Percentiles rank a stretch among this genome's conserved stretches.
Conservation (phyloP, 2,888 invertebrate genomes). For the Dysmachus trigonus region DNA sequence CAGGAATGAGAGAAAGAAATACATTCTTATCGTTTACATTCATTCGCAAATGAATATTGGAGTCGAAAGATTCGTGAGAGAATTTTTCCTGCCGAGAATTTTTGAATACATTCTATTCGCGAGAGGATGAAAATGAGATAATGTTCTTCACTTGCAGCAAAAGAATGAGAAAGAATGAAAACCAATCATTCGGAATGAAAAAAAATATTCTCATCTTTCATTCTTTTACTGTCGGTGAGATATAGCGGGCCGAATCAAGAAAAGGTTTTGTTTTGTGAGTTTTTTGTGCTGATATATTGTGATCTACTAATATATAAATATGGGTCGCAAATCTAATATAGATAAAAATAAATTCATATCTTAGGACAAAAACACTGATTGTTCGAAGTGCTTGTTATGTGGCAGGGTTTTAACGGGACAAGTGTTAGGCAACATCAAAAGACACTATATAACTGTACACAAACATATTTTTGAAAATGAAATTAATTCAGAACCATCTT, state of each 20-base stretch:
- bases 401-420: background rate
- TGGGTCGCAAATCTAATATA: background rate
- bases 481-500: background rate
- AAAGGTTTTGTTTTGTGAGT: background rate
- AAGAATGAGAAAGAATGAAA: background rate
- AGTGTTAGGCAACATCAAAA: background rate
- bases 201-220: background rate
- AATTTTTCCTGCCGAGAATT: background rate
- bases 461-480: background rate
- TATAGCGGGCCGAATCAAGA: background rate
- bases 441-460: background rate
- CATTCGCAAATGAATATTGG: background rate
- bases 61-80: background rate
- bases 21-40: background rate
- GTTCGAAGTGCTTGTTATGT: background rate
- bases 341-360: slow-evolving; percentile 4
- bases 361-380: background rate
- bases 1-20: background rate
- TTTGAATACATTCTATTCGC: background rate
- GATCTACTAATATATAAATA: background rate
- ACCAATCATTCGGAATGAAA: background rate
- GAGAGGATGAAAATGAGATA: background rate
- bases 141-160: background rate
- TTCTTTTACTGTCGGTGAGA: background rate
- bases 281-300: no score